Evolutionary conservation across 1,140 invertebrate genomes (phyloP).

Genomic region (Brachionus manjavacas): DNA sequence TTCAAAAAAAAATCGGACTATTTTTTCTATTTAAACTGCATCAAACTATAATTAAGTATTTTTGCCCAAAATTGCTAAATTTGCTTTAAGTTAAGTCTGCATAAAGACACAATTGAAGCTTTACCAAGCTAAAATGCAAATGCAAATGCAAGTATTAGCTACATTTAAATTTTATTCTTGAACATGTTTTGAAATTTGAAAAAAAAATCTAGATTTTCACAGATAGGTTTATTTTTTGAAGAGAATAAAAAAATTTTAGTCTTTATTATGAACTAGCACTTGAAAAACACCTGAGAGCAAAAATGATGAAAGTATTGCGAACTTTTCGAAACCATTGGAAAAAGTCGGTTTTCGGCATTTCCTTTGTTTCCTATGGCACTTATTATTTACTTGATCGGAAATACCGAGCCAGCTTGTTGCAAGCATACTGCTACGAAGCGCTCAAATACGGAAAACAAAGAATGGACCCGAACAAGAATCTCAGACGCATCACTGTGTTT

Average conservation of each 20-base stretch:
- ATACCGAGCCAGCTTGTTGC: constrained; percentile 1
- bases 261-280: neutral
- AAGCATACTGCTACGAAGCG: constrained; percentile 29
- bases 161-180: neutral
- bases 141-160: neutral
- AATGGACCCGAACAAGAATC: neutral
- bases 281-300: neutral
- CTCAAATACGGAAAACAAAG: constrained; percentile 14
- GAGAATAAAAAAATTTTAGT: neutral
- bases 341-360: constrained; percentile 26
- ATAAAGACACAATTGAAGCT: neutral
- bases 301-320: constrained; percentile 17
- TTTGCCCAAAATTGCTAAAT: constrained; percentile 3
- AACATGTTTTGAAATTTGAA: constrained; percentile 33
- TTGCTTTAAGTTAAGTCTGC: neutral
- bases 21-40: neutral
- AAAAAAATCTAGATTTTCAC: constrained; percentile 1
- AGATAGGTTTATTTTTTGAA: neutral
- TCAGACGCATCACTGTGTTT: constrained; percentile 3
- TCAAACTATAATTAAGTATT: neutral
- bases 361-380: neutral
- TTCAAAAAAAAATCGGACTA: constrained; percentile 12
- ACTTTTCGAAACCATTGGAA: constrained; percentile 38
- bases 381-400: constrained; percentile 31
- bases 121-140: neutral